Conservation (phyloP, 1,140 invertebrate genomes). For the Leptonema lineaticorne region DNA sequence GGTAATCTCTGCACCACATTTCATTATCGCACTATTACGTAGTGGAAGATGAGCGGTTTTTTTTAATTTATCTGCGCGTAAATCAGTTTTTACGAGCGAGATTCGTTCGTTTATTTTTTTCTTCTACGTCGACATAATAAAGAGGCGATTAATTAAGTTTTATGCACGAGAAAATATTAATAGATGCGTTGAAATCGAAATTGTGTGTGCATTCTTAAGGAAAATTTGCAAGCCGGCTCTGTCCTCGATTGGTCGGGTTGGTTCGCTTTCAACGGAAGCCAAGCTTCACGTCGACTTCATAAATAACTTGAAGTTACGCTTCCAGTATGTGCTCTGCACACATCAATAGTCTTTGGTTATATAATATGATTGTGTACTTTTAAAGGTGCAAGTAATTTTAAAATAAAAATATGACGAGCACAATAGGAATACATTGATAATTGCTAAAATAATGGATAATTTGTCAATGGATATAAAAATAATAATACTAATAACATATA, state of each 20-base stretch:
- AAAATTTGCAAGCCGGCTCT: not conserved
- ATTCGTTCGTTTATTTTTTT: too few species aligned
- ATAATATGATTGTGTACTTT: not conserved
- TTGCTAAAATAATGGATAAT: too few species aligned
- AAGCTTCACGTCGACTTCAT: not conserved
- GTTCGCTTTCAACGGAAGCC: slow-evolving; percentile 18
- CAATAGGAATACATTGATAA: too few species aligned
- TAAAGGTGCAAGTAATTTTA: not conserved
- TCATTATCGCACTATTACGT: too few species aligned
- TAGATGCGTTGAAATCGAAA: slow-evolving; percentile 6
- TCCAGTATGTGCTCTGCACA: not conserved
- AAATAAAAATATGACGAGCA: too few species aligned
- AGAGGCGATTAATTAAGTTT: not conserved
- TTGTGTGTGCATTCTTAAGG: not conserved
- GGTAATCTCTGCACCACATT: too few species aligned
- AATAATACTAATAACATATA: too few species aligned
- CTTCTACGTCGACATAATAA: too few species aligned
- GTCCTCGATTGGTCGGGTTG: slow-evolving; percentile 1
- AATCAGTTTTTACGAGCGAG: too few species aligned
- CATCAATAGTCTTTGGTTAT: not conserved
- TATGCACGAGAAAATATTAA: not conserved
- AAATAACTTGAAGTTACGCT: not conserved
- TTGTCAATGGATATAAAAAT: too few species aligned
- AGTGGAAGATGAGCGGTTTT: too few species aligned
- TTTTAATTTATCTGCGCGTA: too few species aligned